Percentiles rank a stretch among this genome's conserved stretches.
Evolutionary conservation across 2,888 invertebrate genomes (phyloP).

Genomic region (Azorinus chamasolen): DNA sequence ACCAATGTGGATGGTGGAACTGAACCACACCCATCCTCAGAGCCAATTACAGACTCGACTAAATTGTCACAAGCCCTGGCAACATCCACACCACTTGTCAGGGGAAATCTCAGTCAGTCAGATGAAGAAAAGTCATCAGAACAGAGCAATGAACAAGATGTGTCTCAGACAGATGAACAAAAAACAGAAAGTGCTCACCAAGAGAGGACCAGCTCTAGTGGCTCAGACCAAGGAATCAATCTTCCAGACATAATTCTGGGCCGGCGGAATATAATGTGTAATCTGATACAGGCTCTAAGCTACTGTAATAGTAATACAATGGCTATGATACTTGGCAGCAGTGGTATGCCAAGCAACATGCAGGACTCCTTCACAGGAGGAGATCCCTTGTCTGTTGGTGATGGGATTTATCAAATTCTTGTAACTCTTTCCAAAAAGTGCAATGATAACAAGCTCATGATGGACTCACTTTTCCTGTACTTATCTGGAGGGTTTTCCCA

Average conservation of each 20-base stretch:
- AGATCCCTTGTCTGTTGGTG: constrained; percentile 92
- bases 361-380: constrained; percentile 81
- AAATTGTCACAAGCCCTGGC: constrained; percentile 78
- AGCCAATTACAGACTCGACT: constrained; percentile 77
- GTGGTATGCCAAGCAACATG: constrained; percentile 79
- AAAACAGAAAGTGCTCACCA: constrained; percentile 72
- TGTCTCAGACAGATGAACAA: constrained; percentile 92
- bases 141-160: not conserved
- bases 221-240: constrained; percentile 50
- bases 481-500: constrained; percentile 86
- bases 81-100: constrained; percentile 67
- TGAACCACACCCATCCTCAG: constrained; percentile 59
- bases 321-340: constrained; percentile 89
- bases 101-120: constrained; percentile 65
- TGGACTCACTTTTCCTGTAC: constrained; percentile 92
- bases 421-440: constrained; percentile 92
- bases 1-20: constrained; percentile 39
- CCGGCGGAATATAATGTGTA: constrained; percentile 92
- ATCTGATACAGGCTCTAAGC: constrained; percentile 93
- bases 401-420: constrained; percentile 95
- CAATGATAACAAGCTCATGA: constrained; percentile 91
- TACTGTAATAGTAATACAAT: constrained; percentile 91
- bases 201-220: constrained; percentile 29
- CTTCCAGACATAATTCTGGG: constrained; percentile 83
- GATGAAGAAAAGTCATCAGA: constrained; percentile 76